Base-by-base conservation (phyloP, 1,140 invertebrate genomes). In the Piezodorus guildinii region DNA sequence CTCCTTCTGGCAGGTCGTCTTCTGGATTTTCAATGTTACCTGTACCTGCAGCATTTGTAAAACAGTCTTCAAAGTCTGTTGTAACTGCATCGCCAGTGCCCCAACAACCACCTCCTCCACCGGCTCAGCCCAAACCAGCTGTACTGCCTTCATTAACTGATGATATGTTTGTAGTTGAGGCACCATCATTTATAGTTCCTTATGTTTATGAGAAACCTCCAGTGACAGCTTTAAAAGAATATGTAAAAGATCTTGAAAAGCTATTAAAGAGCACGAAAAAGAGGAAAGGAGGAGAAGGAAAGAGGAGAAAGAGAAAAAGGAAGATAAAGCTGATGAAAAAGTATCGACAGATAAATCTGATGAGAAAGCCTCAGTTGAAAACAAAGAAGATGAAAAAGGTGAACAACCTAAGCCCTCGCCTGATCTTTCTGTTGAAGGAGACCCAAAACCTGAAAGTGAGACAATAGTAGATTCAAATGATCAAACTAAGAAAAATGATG, bases 201-300 rank as follows among this genome's bases (percentile, higher is more conserved):
- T 93, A 92, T 74, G 88, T 94, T n/a, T 92, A 91, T 73, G 88
- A 92, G 75, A 91, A 91, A 74, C 87, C 88, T 5, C 87, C 89
- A 0, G 74, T 87, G 9, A 85, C 86, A 70, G 83, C 83, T 51
- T 78, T 93, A 54, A 88, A 85, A 72, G 83, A 87, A 67, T 88
- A 87, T 73, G 80, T 90, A 51, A 78, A 81, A 43, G 80, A 81
- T 69, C 75, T 87, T 60, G 83, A 81, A 49, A 82, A 64, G 80
- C 84, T 71, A 79, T 85, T 54, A 73, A 73, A 67, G 67, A 69
- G 63, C 68, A 68, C 49, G 68, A 69, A 56, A 78, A 79, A 52
- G 79, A 83, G 62, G 74, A 78, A 66, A 71, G 74, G 45, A 69
- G 71, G 21, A 72, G 69, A 46, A 69, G 68, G 45, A 52, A 62